Evolutionary conservation across 2,888 invertebrate genomes (phyloP).

Genomic region (Volucella inanis): DNA sequence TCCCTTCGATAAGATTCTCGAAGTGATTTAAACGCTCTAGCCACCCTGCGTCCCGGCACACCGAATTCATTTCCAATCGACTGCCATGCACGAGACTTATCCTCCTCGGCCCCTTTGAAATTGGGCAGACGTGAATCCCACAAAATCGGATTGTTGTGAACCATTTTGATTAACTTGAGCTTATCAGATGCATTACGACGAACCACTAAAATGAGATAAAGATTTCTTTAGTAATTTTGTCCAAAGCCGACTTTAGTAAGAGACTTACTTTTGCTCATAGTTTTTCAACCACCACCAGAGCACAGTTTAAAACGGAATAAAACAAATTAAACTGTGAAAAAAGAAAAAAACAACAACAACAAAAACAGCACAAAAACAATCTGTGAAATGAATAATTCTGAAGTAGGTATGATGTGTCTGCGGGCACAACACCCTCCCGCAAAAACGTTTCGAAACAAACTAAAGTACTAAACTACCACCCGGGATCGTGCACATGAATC

Average conservation of each 20-base stretch:
- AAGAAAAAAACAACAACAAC: constrained; percentile 17
- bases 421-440: constrained; percentile 40
- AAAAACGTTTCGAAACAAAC: constrained; percentile 61
- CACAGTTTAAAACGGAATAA: neutral
- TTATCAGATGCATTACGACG: constrained; percentile 82
- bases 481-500: constrained; percentile 71
- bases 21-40: constrained; percentile 81
- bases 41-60: constrained; percentile 81
- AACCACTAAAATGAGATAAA: constrained; percentile 77
- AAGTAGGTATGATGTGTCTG: constrained; percentile 3
- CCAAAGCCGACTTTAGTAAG: neutral
- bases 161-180: constrained; percentile 82
- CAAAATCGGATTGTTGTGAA: constrained; percentile 81
- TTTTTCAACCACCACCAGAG: neutral
- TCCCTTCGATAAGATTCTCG: constrained; percentile 82
- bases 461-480: constrained; percentile 65
- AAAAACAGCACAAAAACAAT: constrained; percentile 32
- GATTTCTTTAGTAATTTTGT: constrained; percentile 6
- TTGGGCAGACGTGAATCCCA: constrained; percentile 82
- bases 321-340: neutral
- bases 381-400: neutral
- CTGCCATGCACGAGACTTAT: constrained; percentile 82
- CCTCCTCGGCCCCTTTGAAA: constrained; percentile 82
- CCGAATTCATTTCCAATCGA: constrained; percentile 81
- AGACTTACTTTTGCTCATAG: constrained; percentile 65